Conservation (phyloP, 2,113 vertebrate genomes). For the Corythornis madagascariensis region DNA sequence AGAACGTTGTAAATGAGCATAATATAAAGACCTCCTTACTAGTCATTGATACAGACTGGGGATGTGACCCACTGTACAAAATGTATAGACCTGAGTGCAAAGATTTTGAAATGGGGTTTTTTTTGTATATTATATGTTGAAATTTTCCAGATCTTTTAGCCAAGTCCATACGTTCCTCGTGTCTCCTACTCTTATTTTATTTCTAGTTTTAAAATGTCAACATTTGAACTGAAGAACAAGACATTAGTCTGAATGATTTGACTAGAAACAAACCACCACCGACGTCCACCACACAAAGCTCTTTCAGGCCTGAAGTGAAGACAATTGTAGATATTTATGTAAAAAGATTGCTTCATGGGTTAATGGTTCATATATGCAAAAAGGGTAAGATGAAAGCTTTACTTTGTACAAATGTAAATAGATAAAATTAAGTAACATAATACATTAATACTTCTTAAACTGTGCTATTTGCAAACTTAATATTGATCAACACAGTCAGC, state of each 20-base stretch:
- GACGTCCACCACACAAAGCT: conserved; percentile 33
- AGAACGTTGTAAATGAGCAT: neutral
- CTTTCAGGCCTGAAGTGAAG: conserved; percentile 73
- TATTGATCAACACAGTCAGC: conserved; percentile 75
- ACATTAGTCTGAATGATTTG: conserved; percentile 20
- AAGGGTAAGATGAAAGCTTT: conserved; percentile 98
- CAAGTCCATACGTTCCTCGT: conserved; percentile 74
- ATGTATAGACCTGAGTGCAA: conserved; percentile 79
- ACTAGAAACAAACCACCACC: conserved; percentile 45
- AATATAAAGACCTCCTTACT: conserved; percentile 42
- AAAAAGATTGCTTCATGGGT: conserved; percentile 85
- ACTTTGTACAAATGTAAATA: conserved; percentile 98
- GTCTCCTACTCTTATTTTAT: conserved; percentile 73
- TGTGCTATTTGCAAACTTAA: conserved; percentile 87
- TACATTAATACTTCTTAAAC: conserved; percentile 85
- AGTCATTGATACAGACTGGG: conserved; percentile 43
- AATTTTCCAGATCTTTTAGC: conserved; percentile 83
- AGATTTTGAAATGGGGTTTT: conserved; percentile 77
- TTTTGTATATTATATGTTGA: conserved; percentile 84
- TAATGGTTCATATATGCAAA: conserved; percentile 99
- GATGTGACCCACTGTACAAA: conserved; percentile 68
- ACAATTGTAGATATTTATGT: conserved; percentile 89
- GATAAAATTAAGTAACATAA: conserved; percentile 84
- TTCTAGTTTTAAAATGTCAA: conserved; percentile 72
- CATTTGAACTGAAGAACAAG: conserved; percentile 78